Percentiles rank a stretch among this genome's conserved stretches.
Evolutionary conservation across 2,888 invertebrate genomes (phyloP).

Genomic region (Ptychoptera albimana): DNA sequence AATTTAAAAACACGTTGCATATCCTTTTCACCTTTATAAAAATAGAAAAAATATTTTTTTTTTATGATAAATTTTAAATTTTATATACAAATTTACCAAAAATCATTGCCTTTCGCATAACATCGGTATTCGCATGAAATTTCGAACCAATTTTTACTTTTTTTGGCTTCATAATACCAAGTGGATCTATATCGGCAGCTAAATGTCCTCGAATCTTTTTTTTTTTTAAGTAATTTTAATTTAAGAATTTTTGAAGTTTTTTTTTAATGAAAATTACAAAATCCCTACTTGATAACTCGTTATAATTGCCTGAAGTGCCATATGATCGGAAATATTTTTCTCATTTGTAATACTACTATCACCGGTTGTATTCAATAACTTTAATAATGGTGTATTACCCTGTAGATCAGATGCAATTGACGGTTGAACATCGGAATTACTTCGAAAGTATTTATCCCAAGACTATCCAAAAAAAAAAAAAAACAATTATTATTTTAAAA

Average conservation of each 20-base stretch:
- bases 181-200: slow-evolving; percentile 66
- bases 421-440: slow-evolving; percentile 54
- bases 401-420: slow-evolving; percentile 42
- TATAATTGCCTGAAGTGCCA: slow-evolving; percentile 97
- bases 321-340: slow-evolving; percentile 92
- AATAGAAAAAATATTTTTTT: slow-evolving; percentile 16
- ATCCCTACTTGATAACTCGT: slow-evolving; percentile 89
- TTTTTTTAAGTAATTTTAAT: neutral
- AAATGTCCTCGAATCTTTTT: slow-evolving; percentile 67
- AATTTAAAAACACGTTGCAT: slow-evolving; percentile 94
- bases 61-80: too few species aligned
- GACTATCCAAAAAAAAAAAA: slow-evolving; percentile 48
- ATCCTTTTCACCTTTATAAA: slow-evolving; percentile 86
- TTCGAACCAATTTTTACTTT: slow-evolving; percentile 23
- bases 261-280: neutral
- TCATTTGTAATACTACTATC: slow-evolving; percentile 43
- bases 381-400: slow-evolving; percentile 44
- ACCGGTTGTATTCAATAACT: slow-evolving; percentile 31
- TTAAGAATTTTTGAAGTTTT: neutral
- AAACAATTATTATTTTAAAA: too few species aligned
- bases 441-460: slow-evolving; percentile 82
- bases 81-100: slow-evolving; percentile 9
- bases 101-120: slow-evolving; percentile 12
- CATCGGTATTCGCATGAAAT: slow-evolving; percentile 29
- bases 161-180: slow-evolving; percentile 39